phyloP scores from a whole-genome alignment of 2,113 vertebrate genomes.

The Orthonyx spaldingii region DNA sequence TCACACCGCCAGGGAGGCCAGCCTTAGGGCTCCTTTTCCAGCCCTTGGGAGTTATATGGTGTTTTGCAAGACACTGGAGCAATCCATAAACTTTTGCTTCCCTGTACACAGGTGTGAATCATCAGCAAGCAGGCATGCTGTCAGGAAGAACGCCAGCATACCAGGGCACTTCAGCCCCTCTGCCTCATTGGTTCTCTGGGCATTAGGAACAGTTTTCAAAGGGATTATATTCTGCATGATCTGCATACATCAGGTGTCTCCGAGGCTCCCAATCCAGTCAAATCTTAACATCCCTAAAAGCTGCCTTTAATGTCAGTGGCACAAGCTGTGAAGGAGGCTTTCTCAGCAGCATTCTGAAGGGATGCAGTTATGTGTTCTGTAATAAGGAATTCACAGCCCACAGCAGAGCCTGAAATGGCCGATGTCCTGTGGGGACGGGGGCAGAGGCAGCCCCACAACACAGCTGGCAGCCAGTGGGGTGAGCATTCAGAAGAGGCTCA shows the following conservation, averaged over 20 bases:
- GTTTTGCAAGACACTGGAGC: conserved; percentile 18
- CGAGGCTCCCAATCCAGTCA: neutral
- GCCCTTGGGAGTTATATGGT: neutral
- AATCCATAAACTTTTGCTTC: neutral
- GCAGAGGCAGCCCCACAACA: neutral
- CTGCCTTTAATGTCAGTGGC: neutral
- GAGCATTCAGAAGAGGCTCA: neutral
- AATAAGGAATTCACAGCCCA: neutral
- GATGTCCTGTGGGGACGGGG: neutral
- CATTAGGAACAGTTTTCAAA: neutral
- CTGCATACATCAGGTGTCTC: neutral
- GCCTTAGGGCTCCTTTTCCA: neutral
- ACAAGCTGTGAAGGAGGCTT: neutral
- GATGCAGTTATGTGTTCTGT: rapidly evolving
- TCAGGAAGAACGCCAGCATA: rapidly evolving
- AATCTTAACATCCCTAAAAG: neutral
- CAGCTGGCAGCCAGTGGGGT: neutral
- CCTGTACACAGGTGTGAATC: neutral
- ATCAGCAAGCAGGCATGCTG: rapidly evolving
- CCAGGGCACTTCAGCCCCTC: too few relatives aligned
- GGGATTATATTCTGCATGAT: neutral
- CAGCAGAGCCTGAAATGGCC: neutral
- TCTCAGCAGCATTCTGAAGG: neutral
- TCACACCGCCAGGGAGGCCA: neutral
- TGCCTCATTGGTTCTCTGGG: neutral